Conservation (phyloP, 2,113 vertebrate genomes). For the Calyptommatus sinebrachiatus region DNA sequence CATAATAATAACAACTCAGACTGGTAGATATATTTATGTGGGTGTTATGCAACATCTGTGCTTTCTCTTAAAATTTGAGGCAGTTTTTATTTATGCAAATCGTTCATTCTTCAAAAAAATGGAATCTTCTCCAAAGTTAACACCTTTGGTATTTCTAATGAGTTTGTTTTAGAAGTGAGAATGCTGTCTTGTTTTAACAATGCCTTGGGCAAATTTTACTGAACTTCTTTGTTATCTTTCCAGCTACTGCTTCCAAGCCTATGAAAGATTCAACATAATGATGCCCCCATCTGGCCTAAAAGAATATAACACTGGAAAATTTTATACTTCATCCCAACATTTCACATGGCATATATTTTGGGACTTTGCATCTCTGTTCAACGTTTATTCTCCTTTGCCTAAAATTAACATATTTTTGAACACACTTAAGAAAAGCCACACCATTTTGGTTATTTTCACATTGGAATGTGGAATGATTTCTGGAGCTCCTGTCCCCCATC, state of each 20-base stretch:
- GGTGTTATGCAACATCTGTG: background rate
- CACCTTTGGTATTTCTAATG: background rate
- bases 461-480: too few relatives aligned
- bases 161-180: conserved; percentile 24
- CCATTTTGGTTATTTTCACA: too few relatives aligned
- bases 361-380: too few relatives aligned
- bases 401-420: too few relatives aligned
- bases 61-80: background rate
- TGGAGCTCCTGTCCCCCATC: too few relatives aligned
- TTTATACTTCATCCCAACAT: too few relatives aligned
- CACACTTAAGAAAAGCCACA: too few relatives aligned
- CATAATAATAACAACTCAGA: too few relatives aligned
- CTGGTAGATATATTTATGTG: background rate
- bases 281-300: conserved; percentile 46
- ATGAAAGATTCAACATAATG: conserved; percentile 32
- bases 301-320: background rate
- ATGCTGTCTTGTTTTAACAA: background rate
- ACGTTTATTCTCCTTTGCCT: too few relatives aligned
- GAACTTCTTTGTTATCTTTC: background rate
- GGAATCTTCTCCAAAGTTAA: background rate
- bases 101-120: background rate
- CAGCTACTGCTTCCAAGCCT: background rate
- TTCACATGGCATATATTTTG: too few relatives aligned
- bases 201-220: background rate
- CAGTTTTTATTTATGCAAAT: background rate